Percentiles rank a stretch among this genome's conserved stretches.
phyloP scores from a whole-genome alignment of 2,113 vertebrate genomes.

The Antechinus flavipes region DNA sequence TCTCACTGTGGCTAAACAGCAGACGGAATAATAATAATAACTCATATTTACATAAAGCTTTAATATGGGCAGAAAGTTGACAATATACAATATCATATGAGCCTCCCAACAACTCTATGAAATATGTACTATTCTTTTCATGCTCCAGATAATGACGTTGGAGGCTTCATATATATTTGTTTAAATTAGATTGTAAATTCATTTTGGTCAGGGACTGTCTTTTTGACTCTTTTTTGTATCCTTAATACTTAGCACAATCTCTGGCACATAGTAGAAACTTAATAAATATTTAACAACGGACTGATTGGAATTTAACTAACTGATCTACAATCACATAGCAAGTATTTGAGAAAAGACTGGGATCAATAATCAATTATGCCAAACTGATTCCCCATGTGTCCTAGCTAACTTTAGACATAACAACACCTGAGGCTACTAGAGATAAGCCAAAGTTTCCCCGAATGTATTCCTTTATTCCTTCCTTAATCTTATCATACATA shows the following conservation, averaged over 20 bases:
- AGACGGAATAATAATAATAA: background rate
- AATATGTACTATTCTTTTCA: background rate
- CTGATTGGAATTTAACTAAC: background rate
- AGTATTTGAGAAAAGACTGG: background rate
- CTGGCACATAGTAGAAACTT: background rate
- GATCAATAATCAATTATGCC: background rate
- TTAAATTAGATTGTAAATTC: background rate
- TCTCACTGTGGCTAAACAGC: background rate
- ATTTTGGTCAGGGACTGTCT: background rate
- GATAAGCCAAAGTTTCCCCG: background rate
- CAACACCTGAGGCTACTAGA: background rate
- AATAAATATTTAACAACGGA: background rate
- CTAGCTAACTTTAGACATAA: background rate
- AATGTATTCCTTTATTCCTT: background rate
- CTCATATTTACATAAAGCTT: background rate
- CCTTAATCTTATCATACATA: background rate
- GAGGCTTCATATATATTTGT: background rate
- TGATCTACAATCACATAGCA: background rate
- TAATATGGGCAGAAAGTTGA: background rate
- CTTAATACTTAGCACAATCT: background rate
- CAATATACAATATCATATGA: background rate
- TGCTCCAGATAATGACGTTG: background rate
- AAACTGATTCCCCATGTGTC: background rate
- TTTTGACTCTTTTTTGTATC: background rate
- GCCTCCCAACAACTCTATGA: background rate